Percentiles rank a stretch among this genome's conserved stretches.
phyloP scores from a whole-genome alignment of 92 coral and sea anemone genomes.

The Chrysogorgia sp. region DNA sequence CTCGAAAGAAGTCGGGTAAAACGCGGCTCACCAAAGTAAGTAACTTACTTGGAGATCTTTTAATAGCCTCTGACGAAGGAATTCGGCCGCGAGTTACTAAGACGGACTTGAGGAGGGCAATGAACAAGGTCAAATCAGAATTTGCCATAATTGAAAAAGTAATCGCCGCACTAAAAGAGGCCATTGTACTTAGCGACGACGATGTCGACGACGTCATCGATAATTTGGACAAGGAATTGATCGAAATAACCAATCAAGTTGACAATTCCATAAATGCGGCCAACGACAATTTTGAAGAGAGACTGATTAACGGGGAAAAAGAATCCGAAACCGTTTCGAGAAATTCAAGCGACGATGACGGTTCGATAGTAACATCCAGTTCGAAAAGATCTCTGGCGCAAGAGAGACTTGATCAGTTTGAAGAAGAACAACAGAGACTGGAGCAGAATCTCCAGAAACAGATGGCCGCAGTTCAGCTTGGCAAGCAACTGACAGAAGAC shows the following conservation, averaged over 20 bases:
- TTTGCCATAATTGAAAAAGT: constrained; percentile 23
- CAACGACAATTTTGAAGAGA: neutral
- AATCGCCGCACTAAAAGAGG: constrained; percentile 1
- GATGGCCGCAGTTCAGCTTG: neutral
- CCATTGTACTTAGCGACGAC: constrained; percentile 3
- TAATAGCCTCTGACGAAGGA: too few relatives aligned
- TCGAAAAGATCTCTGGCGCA: neutral
- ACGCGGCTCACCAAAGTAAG: constrained; percentile 2
- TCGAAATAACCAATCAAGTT: constrained; percentile 14
- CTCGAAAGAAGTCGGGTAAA: neutral
- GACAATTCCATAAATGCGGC: neutral
- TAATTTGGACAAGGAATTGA: constrained; percentile 20
- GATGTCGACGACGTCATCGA: constrained; percentile 15
- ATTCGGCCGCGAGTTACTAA: neutral
- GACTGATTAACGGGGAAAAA: neutral
- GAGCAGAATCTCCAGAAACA: constrained; percentile 8
- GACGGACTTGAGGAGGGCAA: too few relatives aligned
- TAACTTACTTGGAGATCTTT: constrained; percentile 17
- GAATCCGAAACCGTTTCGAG: constrained; percentile 7
- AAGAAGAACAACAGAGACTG: neutral
- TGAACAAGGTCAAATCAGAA: neutral
- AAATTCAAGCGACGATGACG: constrained; percentile 4
- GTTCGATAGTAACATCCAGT: neutral
- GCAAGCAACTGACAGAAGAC: constrained; percentile 25
- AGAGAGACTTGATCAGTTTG: constrained; percentile 5